Base-by-base conservation (phyloP, 23 tunicate genomes). In the Halocynthia aurantium region DNA sequence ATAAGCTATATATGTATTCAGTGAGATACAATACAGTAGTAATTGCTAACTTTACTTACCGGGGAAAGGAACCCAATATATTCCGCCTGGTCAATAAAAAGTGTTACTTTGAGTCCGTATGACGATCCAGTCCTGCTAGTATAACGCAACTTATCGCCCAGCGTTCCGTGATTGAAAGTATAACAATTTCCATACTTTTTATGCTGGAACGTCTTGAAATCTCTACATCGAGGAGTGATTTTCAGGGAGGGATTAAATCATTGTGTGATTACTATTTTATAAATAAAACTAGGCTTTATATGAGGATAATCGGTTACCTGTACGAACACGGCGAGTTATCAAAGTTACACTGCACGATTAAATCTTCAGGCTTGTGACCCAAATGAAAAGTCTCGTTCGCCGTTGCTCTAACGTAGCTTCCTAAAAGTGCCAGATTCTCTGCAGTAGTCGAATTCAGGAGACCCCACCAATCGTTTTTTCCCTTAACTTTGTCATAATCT, bases 131-230 rank as follows among this genome's bases (percentile, higher is more conserved):
- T 20, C 0, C 70, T 11, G 31, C 70, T 65, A 20, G 70, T 65
- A 6, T 20, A 65, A 20, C 70, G 22, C 70, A 65, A 15, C 19
- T 65, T 40, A 65, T 65, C 70, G 31, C 70, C 70, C 13, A 65
- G 19, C 19, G 70, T 65, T 10, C 70, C 70, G 19, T 65, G 70
- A 65, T 65, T 65, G 19, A 65, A 65, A 10, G 70, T 65, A 65
- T 20, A 65, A 15, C 70, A 65, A 65, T 65, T 65, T 2, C 70
- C 70, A 15, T 65, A 65, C 31, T 49, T 65, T 49, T 65, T 65
- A 15, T 65, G 70, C 19, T 65, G 70, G 19, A 65, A 65, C 70
- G 31, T 65, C 9, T 15, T 40, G 31, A 65, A 65, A 65, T 65
- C 70, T 49, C 70, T 65, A 49, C 6, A 15, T 20, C 5, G 70